phyloP scores from a whole-genome alignment of 2,888 invertebrate genomes.

The Drosophila subquinaria region DNA sequence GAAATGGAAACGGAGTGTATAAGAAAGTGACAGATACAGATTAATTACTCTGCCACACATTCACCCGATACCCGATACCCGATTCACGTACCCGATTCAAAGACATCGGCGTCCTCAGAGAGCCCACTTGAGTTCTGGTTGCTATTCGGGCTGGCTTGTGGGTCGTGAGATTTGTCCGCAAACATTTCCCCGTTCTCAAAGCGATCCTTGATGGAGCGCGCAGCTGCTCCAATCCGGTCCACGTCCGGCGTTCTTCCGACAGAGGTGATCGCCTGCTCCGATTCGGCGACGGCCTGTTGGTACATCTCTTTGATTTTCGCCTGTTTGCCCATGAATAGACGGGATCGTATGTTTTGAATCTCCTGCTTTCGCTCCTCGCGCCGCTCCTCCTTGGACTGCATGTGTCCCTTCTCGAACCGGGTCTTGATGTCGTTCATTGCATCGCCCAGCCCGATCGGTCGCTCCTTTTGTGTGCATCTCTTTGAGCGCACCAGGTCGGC shows the following conservation, averaged over 20 bases:
- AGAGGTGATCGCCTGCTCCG: conserved; percentile 89
- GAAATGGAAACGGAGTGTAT: not conserved
- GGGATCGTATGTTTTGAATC: conserved; percentile 93
- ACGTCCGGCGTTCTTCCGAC: conserved; percentile 86
- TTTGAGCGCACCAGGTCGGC: conserved; percentile 87
- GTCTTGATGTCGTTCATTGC: conserved; percentile 93
- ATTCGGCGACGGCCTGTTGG: conserved; percentile 94
- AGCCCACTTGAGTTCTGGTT: conserved; percentile 30
- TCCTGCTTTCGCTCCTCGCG: conserved; percentile 95
- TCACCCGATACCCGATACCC: no score
- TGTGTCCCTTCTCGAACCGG: conserved; percentile 91
- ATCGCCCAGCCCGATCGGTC: conserved; percentile 92
- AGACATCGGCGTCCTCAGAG: conserved; percentile 89
- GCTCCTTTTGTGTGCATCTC: conserved; percentile 88
- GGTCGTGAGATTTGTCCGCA: conserved; percentile 87
- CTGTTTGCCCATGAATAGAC: conserved; percentile 95
- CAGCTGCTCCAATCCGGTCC: conserved; percentile 86
- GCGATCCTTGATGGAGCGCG: conserved; percentile 90
- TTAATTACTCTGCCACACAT: not conserved
- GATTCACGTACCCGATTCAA: conserved; percentile 61
- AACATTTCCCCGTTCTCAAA: conserved; percentile 92
- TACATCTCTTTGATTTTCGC: conserved; percentile 96
- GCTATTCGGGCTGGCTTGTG: not conserved
- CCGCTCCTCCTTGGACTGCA: conserved; percentile 88
- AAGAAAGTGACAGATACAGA: not conserved